Conservation (phyloP, 2,888 invertebrate genomes). For the Hemicrepidius hirtus region DNA sequence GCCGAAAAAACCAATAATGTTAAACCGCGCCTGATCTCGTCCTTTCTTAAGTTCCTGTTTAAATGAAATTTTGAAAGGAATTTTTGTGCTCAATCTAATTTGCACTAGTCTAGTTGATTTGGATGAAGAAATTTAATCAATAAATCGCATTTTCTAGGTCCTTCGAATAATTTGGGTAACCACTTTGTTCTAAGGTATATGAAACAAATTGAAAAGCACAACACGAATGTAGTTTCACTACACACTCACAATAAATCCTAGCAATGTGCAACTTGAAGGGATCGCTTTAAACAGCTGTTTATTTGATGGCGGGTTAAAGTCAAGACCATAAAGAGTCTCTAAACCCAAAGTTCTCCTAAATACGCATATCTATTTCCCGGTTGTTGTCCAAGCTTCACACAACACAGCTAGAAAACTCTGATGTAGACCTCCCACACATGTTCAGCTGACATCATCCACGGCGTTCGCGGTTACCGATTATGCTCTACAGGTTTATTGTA, state of each 20-base stretch:
- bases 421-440: constrained; percentile 35
- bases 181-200: background rate
- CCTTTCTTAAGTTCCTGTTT: constrained; percentile 12
- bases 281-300: constrained; percentile 9
- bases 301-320: constrained; percentile 24
- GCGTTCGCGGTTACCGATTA: constrained; percentile 39
- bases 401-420: constrained; percentile 34
- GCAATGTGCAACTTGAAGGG: background rate
- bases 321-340: constrained; percentile 10
- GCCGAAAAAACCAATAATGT: constrained; percentile 22
- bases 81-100: constrained; percentile 20
- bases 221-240: background rate
- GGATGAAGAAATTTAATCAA: background rate
- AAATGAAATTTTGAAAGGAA: constrained; percentile 21
- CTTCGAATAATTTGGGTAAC: background rate
- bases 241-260: background rate
- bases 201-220: background rate
- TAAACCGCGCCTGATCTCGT: background rate
- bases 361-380: constrained; percentile 30
- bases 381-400: constrained; percentile 38
- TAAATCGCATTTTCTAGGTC: background rate
- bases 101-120: background rate
- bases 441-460: constrained; percentile 39
- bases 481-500: constrained; percentile 40
- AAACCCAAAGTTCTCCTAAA: constrained; percentile 14